Evolutionary conservation across 2,888 invertebrate species (phyloP).

Genomic region (Graphium colonna): DNA sequence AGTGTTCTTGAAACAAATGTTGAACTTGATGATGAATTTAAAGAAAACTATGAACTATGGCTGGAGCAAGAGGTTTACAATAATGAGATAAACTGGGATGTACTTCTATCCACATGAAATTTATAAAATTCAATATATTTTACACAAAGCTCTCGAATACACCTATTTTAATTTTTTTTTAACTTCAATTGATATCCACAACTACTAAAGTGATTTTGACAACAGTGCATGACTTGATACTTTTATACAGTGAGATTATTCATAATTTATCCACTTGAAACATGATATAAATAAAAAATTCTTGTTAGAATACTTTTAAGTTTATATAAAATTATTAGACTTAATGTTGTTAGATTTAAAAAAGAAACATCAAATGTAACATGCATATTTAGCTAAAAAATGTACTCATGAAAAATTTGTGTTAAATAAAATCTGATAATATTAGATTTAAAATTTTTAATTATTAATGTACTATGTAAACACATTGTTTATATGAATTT

Average conservation of each 20-base stretch:
- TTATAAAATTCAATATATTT: slow-evolving; percentile 1
- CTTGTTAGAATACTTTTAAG: slow-evolving; percentile 12
- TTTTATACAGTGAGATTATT: slow-evolving; percentile 23
- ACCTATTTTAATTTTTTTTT: background rate
- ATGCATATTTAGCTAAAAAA: slow-evolving; percentile 13
- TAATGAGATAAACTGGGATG: slow-evolving; percentile 90
- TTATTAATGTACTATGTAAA: background rate
- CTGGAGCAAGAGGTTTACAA: slow-evolving; percentile 97
- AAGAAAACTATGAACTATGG: slow-evolving; percentile 96
- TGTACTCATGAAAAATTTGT: slow-evolving; percentile 13
- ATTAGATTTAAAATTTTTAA: slow-evolving; percentile 4
- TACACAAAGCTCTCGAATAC: background rate
- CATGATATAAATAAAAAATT: slow-evolving; percentile 13
- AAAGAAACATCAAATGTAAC: slow-evolving; percentile 14
- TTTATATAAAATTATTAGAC: slow-evolving; percentile 8
- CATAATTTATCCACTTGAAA: slow-evolving; percentile 8
- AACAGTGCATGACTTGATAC: slow-evolving; percentile 17
- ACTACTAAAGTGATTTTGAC: slow-evolving; percentile 10
- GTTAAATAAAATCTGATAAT: slow-evolving; percentile 13
- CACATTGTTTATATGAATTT: slow-evolving; percentile 10
- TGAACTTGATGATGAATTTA: slow-evolving; percentile 95
- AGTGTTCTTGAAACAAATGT: slow-evolving; percentile 88
- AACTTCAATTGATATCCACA: background rate
- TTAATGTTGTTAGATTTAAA: slow-evolving; percentile 14
- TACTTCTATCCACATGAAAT: slow-evolving; percentile 54